Conservation (phyloP, 1,140 invertebrate species). For the Drosophila biarmipes region DNA sequence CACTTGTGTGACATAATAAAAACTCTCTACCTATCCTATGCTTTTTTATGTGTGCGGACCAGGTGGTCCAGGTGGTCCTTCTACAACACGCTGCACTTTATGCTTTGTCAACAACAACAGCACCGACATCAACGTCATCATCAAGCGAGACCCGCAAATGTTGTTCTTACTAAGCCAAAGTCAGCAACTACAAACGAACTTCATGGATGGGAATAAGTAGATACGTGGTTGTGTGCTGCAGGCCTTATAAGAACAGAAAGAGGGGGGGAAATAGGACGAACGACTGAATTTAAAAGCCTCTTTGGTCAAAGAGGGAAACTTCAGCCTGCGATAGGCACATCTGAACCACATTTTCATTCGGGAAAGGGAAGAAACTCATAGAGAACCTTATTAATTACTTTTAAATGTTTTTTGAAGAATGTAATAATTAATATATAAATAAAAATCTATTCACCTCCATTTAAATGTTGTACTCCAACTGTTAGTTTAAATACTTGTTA, state of each 20-base stretch:
- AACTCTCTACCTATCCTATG: slow-evolving; percentile 42
- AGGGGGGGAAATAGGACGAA: slow-evolving; percentile 2
- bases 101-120: slow-evolving; percentile 62
- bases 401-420: not conserved
- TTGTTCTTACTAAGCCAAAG: slow-evolving; percentile 65
- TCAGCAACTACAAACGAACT: slow-evolving; percentile 42
- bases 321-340: slow-evolving; percentile 6
- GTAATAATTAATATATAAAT: too few relatives aligned
- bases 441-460: too few relatives aligned
- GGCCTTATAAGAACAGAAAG: slow-evolving; percentile 2
- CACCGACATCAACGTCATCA: slow-evolving; percentile 36
- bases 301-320: slow-evolving; percentile 12
- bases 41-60: slow-evolving; percentile 45
- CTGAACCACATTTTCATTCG: slow-evolving; percentile 42
- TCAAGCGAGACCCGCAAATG: slow-evolving; percentile 60
- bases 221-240: not conserved
- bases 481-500: not conserved
- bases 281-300: slow-evolving; percentile 60
- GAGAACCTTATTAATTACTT: not conserved
- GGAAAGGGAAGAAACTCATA: not conserved
- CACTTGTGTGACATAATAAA: slow-evolving; percentile 82
- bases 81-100: slow-evolving; percentile 61
- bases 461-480: too few relatives aligned
- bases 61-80: slow-evolving; percentile 7
- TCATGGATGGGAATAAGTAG: slow-evolving; percentile 23